These are phyloP conservation scores for Hirtodrosophila histrioides DNA, from an alignment of 2,888 invertebrate genomes.

Conservation along the genomic window DNA sequence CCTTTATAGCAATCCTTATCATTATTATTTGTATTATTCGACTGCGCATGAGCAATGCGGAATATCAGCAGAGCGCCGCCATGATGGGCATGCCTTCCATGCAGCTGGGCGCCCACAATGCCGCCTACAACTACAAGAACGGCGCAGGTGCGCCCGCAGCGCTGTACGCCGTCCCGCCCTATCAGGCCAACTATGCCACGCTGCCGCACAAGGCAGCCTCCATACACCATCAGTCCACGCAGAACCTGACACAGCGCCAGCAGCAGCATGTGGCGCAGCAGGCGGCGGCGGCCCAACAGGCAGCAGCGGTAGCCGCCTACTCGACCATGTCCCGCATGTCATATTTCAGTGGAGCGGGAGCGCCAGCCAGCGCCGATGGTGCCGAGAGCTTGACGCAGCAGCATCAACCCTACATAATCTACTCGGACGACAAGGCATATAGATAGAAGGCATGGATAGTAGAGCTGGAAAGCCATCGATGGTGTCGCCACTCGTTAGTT, in stretches of 20 bases:
- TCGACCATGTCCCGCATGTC: slow-evolving; percentile 87
- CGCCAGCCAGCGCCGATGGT: slow-evolving; percentile 81
- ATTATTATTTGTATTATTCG: slow-evolving; percentile 95
- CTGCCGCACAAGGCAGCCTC: slow-evolving; percentile 87
- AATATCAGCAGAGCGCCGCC: slow-evolving; percentile 88
- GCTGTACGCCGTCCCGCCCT: slow-evolving; percentile 87
- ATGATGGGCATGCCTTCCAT: slow-evolving; percentile 86
- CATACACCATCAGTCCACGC: slow-evolving; percentile 83
- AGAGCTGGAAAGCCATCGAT: too few species aligned
- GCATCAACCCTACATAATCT: slow-evolving; percentile 84
- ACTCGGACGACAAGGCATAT: slow-evolving; percentile 84
- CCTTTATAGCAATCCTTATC: slow-evolving; percentile 94
- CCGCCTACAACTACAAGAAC: slow-evolving; percentile 85
- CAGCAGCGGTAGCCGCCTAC: slow-evolving; percentile 84
- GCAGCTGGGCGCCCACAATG: slow-evolving; percentile 86
- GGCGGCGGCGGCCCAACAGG: slow-evolving; percentile 57
- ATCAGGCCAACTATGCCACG: slow-evolving; percentile 88
- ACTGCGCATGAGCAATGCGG: slow-evolving; percentile 88
- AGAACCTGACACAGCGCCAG: slow-evolving; percentile 81
- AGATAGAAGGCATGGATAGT: slow-evolving; percentile 74
- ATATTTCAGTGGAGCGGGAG: slow-evolving; percentile 84
- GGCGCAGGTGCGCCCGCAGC: slow-evolving; percentile 85
- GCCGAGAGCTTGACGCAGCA: slow-evolving; percentile 78
- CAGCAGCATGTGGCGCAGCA: slow-evolving; percentile 66
- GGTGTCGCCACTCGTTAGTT: too few species aligned